Conservation (phyloP, 2,797 vertebrate genomes). For the Picus viridis region DNA sequence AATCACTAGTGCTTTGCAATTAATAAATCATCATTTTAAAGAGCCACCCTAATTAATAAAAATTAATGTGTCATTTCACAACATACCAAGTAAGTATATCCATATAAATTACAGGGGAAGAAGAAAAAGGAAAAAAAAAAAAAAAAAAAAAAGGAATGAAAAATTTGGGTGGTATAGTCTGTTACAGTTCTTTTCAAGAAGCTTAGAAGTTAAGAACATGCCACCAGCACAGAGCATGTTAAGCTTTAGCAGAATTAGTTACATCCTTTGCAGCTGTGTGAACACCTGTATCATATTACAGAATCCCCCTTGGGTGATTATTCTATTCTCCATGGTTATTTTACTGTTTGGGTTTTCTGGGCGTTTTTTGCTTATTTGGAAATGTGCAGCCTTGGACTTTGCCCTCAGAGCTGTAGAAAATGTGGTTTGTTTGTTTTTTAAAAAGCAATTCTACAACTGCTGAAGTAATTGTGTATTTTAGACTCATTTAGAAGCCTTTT, state of each 20-base stretch:
- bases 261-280: not conserved
- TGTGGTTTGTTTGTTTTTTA: not conserved
- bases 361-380: not conserved
- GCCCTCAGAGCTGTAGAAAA: not conserved
- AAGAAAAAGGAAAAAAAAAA: too few species aligned
- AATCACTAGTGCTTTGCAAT: not conserved
- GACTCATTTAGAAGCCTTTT: not conserved
- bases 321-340: not conserved
- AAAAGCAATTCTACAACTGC: not conserved
- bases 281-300: not conserved
- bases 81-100: not conserved
- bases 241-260: not conserved
- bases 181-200: not conserved
- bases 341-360: too few species aligned
- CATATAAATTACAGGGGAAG: not conserved
- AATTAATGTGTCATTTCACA: not conserved
- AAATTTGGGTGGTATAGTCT: not conserved
- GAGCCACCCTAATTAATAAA: not conserved
- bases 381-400: not conserved
- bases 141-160: too few species aligned
- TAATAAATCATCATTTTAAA: not conserved
- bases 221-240: not conserved
- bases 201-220: not conserved
- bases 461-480: not conserved
- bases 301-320: not conserved